These are phyloP conservation scores for Paratrypauchen microcephalus DNA, from an alignment of 2,797 vertebrate species.

Conservation along the genomic window DNA sequence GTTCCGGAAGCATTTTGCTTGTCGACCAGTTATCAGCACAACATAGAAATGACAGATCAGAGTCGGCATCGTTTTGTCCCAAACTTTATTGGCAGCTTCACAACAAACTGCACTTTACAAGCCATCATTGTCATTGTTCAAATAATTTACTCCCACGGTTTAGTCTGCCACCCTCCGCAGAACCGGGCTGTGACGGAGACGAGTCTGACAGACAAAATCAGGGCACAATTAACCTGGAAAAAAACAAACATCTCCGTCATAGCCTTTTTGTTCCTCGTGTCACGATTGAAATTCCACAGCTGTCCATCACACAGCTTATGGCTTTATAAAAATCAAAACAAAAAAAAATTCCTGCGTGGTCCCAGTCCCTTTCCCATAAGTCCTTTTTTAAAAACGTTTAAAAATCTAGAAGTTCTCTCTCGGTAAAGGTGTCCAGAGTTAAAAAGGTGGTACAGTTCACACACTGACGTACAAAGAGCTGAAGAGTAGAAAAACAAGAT, in stretches of 20 bases:
- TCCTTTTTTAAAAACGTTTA: slow-evolving; percentile 49
- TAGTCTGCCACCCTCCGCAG: slow-evolving; percentile 43
- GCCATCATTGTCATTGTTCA: slow-evolving; percentile 37
- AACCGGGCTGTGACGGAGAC: slow-evolving; percentile 24
- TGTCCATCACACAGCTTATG: slow-evolving; percentile 50
- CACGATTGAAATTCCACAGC: slow-evolving; percentile 22
- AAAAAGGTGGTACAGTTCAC: slow-evolving; percentile 68
- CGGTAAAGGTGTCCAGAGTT: slow-evolving; percentile 53
- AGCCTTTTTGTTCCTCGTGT: slow-evolving; percentile 35
- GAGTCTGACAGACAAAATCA: slow-evolving; percentile 7
- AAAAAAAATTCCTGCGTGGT: not conserved
- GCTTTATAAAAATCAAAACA: slow-evolving; percentile 55
- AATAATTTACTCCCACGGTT: slow-evolving; percentile 68
- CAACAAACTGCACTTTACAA: slow-evolving; percentile 66
- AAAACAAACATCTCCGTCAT: not conserved
- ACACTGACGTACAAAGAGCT: slow-evolving; percentile 65
- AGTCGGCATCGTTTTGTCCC: slow-evolving; percentile 52
- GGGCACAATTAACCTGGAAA: not conserved
- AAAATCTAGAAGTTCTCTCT: slow-evolving; percentile 66
- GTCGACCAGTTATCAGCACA: not conserved
- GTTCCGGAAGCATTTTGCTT: too few relatives aligned
- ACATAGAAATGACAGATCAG: not conserved
- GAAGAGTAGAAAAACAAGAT: slow-evolving; percentile 55
- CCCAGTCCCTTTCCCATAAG: slow-evolving; percentile 17
- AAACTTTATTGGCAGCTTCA: slow-evolving; percentile 76